phyloP scores from a whole-genome alignment of 1,140 invertebrate species.

The Trichoplusia ni region DNA sequence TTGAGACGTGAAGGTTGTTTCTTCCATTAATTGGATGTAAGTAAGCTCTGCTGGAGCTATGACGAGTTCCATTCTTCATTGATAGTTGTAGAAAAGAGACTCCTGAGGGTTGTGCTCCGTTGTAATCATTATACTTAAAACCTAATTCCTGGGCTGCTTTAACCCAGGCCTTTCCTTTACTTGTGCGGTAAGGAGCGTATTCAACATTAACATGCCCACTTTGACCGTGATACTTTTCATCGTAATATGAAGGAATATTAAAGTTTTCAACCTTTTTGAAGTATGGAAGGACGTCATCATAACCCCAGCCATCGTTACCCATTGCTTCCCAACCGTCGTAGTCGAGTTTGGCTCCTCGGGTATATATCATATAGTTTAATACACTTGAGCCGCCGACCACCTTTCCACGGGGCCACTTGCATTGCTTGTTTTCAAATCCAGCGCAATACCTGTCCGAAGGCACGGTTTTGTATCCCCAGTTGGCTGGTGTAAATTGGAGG shows the following conservation, averaged over 20 bases:
- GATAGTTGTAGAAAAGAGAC: constrained; percentile 85
- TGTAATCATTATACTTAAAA: constrained; percentile 88
- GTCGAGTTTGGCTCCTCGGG: constrained; percentile 88
- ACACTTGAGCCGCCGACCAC: constrained; percentile 92
- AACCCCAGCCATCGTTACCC: constrained; percentile 92
- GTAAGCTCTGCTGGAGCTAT: constrained; percentile 89
- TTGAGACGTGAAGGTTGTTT: constrained; percentile 85
- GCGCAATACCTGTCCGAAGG: constrained; percentile 81
- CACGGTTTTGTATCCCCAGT: constrained; percentile 84
- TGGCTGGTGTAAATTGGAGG: constrained; percentile 82
- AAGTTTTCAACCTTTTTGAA: constrained; percentile 91
- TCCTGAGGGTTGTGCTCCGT: constrained; percentile 85
- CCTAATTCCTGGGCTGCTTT: constrained; percentile 85
- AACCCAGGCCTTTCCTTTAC: constrained; percentile 85
- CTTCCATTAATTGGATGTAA: constrained; percentile 85
- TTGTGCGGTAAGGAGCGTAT: constrained; percentile 82
- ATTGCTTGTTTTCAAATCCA: constrained; percentile 82
- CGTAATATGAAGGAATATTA: constrained; percentile 81
- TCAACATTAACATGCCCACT: constrained; percentile 84
- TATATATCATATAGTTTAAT: constrained; percentile 96
- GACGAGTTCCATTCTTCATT: constrained; percentile 87
- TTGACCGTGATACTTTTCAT: constrained; percentile 82
- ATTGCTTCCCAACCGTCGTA: constrained; percentile 90
- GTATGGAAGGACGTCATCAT: constrained; percentile 90
- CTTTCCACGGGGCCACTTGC: constrained; percentile 89